Base-by-base conservation (phyloP, 1,140 invertebrate species). In the Hesperophylax magnus region DNA sequence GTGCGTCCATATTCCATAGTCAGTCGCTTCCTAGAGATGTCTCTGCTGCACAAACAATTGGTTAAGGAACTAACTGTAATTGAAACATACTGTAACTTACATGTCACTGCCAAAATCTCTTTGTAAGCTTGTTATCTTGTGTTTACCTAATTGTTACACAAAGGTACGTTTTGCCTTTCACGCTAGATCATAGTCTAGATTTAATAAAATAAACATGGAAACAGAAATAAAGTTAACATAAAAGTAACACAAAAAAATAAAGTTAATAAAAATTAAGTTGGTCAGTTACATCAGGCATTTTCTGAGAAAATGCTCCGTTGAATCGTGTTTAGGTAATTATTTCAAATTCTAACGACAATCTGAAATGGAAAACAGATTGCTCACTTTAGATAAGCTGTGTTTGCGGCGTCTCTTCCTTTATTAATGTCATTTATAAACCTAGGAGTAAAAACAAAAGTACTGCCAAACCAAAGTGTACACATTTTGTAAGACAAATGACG, bases 101-200 rank as follows among this genome's bases (percentile, higher is more conserved):
- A 81, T 74, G 82, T 84, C 82, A 84, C 82, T 84, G 82, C 82
- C 82, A 84, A 81, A 76, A 56, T 80, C 81, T 80, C 80, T 81
- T 80, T 63, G 80, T 84, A 81, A 81, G 82, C 82, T 84, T 84
- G 78, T 81, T 84, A 81, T 65, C 18, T 81, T 77, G 76, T 78
- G 78, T 74, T 75, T 54, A 77, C 65, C 63, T 72, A 65, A 58
- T 78, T 17, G 31, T 47, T 61, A 80, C 31, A 17, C 20, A 11
- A 58, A 56, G 65, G 65, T 69, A 58, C 31, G 7, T 69, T 65
- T 77, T 77, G 76, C 76, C 60, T 77, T 24, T 69, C 52, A 78
- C 22, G 39, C 47, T 78, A 78, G 77, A 61, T 71, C 27, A 69
- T 69, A 78, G 61, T 47, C 18, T 78, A 78, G 77, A 52, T 34